Base-by-base conservation (phyloP, 1,140 invertebrate genomes). In the Andricus grossulariae region DNA sequence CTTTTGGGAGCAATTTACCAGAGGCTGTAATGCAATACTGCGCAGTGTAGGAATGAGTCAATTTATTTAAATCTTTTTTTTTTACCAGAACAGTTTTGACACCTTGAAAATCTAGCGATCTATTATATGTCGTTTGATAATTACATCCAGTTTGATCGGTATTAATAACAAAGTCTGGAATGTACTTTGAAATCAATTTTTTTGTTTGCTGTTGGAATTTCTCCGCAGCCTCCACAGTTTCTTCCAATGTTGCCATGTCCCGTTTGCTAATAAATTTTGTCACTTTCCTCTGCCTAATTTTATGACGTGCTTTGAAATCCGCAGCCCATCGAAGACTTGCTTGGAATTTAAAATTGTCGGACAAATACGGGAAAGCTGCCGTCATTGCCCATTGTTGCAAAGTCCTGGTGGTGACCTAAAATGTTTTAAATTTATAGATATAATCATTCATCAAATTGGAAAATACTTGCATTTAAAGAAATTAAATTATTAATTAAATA, bases 1-100 rank as follows among this genome's bases (percentile, higher is more conserved):
- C 80, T 11, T n/a, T 16, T 39, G 74, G 78, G 18, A 82, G 45
- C 25, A 82, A 19, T 57, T 2, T 32, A 74, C 55, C 54, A 72
- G 72, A n/a, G 80, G 80, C 25, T 16, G 32, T 50, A 18, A 16
- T 12, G 16, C 16, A 4, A 8, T 16, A 51, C 16, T 16, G 12
- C 2, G 10, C 50, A 32, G 32, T 32, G 32, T 32, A 32, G 6
- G 32, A 32, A 6, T 32, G 32, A 2, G 32, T 32, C 32, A 32
- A 32, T 6, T 32, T 32, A 32, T 32, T 32, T 6, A 32, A 32
- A 32, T 6, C 6, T 2, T 51, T 10, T 16, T 16, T 51, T 8
- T 10, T 3, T 4, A 51, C 10, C 16, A 51, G 10, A 4, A 51
- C 50, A 4, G 50, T 16, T 10, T 51, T 51, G 1, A 8, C 11